phyloP scores from a whole-genome alignment of 2,113 vertebrate species.

The Bungarus multicinctus region DNA sequence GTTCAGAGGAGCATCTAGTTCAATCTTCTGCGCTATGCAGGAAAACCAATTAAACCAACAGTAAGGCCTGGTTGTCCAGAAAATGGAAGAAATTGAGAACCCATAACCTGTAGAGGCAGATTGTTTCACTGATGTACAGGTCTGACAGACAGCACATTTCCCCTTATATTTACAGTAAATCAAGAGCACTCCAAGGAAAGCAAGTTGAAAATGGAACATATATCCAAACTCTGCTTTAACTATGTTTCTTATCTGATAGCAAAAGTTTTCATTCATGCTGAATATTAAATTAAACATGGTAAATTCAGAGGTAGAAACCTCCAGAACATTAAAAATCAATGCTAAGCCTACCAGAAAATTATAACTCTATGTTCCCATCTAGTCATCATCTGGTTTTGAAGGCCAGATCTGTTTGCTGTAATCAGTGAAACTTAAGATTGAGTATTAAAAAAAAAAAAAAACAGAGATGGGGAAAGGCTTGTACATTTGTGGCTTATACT shows the following conservation, averaged over 20 bases:
- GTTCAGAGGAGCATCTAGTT: not conserved
- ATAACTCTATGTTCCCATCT: not conserved
- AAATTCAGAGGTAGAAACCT: not conserved
- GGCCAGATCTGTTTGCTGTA: not conserved
- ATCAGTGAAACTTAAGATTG: not conserved
- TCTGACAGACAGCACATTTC: not conserved
- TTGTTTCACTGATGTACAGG: not conserved
- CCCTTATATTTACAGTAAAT: not conserved
- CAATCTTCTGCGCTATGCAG: not conserved
- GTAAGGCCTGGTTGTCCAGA: not conserved
- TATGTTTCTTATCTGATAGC: not conserved
- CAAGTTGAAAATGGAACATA: not conserved
- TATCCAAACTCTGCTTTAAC: not conserved
- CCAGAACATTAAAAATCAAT: not conserved
- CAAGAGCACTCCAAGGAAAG: not conserved
- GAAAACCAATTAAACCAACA: not conserved
- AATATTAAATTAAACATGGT: not conserved
- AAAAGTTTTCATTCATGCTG: not conserved
- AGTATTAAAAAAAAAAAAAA: not conserved
- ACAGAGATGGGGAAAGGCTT: not conserved
- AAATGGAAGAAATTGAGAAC: not conserved
- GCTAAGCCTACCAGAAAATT: not conserved
- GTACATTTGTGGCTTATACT: not conserved
- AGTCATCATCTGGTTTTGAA: not conserved
- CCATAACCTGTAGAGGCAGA: not conserved